Base-by-base conservation (phyloP, 2,113 vertebrate genomes). In the Todiramphus chloris region DNA sequence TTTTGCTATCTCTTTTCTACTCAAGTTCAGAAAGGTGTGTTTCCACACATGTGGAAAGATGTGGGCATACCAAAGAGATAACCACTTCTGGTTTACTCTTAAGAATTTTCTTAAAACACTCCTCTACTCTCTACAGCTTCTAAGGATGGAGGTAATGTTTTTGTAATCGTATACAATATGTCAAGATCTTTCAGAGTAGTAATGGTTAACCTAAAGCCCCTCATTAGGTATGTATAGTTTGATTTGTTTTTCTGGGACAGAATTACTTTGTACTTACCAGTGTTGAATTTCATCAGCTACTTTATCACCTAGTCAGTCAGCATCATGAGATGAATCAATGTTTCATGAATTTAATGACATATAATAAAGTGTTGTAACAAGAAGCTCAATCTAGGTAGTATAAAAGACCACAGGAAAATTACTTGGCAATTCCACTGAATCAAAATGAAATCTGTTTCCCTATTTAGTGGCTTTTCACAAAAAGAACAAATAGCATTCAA, bases 321-420 rank as follows among this genome's bases (percentile, higher is more conserved):
- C 67, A 85, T 82, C 70, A 77, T 66, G 53, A 95, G 28, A 94
- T 69, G 77, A 95, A 94, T 90, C 63, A 92, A 85, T 85, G 50
- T 92, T 94, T 95, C 88, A 90, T 74, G 89, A 85, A 88, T 90
- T 88, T 86, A 90, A 92, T 88, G 82, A 60, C 83, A 73, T 80
- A 76, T 58, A 88, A 83, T 92, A 58, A 93, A 91, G 62, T 69
- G 11, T 30, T 76, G 35, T 55, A 88, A 87, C 33, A 70, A 87
- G 89, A 75, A 95, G 62, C 53, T 79, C 64, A 89, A 85, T 64
- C 81, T 87, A 87, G 87, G 60, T 79, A 91, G 21, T 48, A 53
- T 58, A 84, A 84, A 94, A 93, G 30, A 73, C 27, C 21, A 68
- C 6, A 35, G 41, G 63, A 93, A 87, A 89, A 76, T 85, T 82